A percentile compares a stretch with the other conserved stretches of the same genome.
These are phyloP conservation scores for Silvanus unidentatus DNA, from an alignment of 2,888 invertebrate genomes.

Conservation along the genomic window DNA sequence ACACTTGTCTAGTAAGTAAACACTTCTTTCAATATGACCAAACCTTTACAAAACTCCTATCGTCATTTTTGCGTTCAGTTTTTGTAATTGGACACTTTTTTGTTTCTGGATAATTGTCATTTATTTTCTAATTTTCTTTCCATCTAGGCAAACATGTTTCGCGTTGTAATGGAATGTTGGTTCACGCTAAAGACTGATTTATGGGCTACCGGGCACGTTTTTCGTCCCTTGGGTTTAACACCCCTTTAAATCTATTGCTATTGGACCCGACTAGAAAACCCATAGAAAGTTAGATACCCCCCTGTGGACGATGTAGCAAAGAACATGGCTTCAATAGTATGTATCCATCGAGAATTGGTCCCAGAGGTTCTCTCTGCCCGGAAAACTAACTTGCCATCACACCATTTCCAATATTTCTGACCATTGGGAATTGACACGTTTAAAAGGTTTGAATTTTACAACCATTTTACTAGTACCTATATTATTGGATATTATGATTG, in stretches of 20 bases:
- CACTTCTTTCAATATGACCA: slow-evolving; percentile 1
- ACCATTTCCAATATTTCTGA: slow-evolving; percentile 17
- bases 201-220: slow-evolving; percentile 7
- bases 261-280: slow-evolving; percentile 26
- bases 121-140: no score
- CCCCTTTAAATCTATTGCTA: slow-evolving; percentile 39
- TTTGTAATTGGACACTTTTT: slow-evolving; percentile 6
- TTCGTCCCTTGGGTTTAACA: slow-evolving; percentile 29
- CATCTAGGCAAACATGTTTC: no score
- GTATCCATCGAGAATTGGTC: slow-evolving; percentile 14
- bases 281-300: slow-evolving; percentile 32
- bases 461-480: neutral
- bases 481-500: neutral
- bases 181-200: slow-evolving; percentile 8
- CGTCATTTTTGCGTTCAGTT: slow-evolving; percentile 3
- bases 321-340: slow-evolving; percentile 11
- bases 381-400: slow-evolving; percentile 6
- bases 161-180: no score
- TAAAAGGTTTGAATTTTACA: slow-evolving; percentile 15
- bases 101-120: slow-evolving; percentile 6
- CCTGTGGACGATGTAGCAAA: slow-evolving; percentile 23
- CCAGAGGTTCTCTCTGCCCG: slow-evolving; percentile 8
- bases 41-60: no score
- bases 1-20: slow-evolving; percentile 15
- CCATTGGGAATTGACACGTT: slow-evolving; percentile 17